A percentile compares a stretch with the other conserved stretches of the same genome.
phyloP scores from a whole-genome alignment of 2,797 vertebrate species.

The Lycodopsis pacificus region DNA sequence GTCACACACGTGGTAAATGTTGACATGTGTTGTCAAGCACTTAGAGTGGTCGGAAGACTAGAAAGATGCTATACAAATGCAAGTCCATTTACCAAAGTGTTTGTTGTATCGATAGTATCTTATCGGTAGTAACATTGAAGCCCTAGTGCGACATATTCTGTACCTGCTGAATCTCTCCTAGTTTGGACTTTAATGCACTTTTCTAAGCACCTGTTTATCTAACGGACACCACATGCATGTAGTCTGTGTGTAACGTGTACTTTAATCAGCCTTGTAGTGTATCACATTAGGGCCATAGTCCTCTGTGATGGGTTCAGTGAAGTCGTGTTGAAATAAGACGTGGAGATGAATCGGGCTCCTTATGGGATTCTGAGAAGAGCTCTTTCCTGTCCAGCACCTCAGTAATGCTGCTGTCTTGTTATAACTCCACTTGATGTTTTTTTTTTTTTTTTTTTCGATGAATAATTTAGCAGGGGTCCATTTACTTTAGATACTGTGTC shows the following conservation, averaged over 20 bases:
- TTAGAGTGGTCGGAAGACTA: too few species aligned
- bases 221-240: not conserved
- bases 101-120: too few species aligned
- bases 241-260: not conserved
- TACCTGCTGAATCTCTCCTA: not conserved
- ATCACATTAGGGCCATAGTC: not conserved
- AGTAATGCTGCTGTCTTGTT: constrained; percentile 49
- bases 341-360: constrained; percentile 43
- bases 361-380: constrained; percentile 47
- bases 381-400: constrained; percentile 41
- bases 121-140: not conserved
- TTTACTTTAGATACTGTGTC: constrained; percentile 77
- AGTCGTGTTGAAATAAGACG: constrained; percentile 34
- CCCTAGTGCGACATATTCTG: not conserved
- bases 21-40: too few species aligned
- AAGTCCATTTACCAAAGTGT: too few species aligned
- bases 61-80: too few species aligned
- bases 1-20: not conserved
- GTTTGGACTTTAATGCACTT: not conserved
- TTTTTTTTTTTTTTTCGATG: constrained; percentile 51
- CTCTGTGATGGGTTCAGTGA: constrained; percentile 13
- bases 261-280: constrained; percentile 22
- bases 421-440: constrained; percentile 41
- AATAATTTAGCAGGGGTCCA: constrained; percentile 78
- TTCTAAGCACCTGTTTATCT: not conserved